These are phyloP conservation scores for Hirtodrosophila histrioides DNA, from an alignment of 2,888 invertebrate species.

Conservation along the genomic window DNA sequence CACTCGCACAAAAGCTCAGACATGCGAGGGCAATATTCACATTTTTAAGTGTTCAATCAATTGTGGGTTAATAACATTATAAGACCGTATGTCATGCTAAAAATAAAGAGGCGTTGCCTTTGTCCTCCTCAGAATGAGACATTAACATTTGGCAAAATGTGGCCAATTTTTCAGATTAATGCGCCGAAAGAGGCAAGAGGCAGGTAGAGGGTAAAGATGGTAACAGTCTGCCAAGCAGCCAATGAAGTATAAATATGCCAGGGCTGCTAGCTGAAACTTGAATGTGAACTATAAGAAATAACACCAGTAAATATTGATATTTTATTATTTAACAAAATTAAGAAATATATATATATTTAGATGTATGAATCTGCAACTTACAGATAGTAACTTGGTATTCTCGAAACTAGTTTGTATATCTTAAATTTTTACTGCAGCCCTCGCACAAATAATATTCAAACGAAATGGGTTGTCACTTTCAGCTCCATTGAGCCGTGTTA, in stretches of 20 bases:
- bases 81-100: slow-evolving; percentile 13
- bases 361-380: no score
- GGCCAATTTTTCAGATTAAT: slow-evolving; percentile 52
- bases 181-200: slow-evolving; percentile 19
- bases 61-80: slow-evolving; percentile 45
- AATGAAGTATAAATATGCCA: slow-evolving; percentile 40
- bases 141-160: slow-evolving; percentile 47
- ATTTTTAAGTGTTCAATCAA: slow-evolving; percentile 39
- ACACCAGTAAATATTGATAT: no score
- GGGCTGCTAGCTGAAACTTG: slow-evolving; percentile 26
- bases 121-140: slow-evolving; percentile 9
- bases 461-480: slow-evolving; percentile 38
- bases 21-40: slow-evolving; percentile 5
- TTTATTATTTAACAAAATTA: no score
- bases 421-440: slow-evolving; percentile 20
- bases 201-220: slow-evolving; percentile 2
- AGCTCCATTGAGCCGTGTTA: slow-evolving; percentile 39
- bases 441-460: slow-evolving; percentile 17
- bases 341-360: no score
- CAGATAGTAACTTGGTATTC: no score
- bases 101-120: slow-evolving; percentile 21
- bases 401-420: no score
- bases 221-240: slow-evolving; percentile 43
- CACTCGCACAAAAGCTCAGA: slow-evolving; percentile 11
- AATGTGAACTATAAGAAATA: no score